These are phyloP conservation scores for Pongo abelii DNA, from an alignment of 2,113 vertebrate species.

Conservation along the genomic window DNA sequence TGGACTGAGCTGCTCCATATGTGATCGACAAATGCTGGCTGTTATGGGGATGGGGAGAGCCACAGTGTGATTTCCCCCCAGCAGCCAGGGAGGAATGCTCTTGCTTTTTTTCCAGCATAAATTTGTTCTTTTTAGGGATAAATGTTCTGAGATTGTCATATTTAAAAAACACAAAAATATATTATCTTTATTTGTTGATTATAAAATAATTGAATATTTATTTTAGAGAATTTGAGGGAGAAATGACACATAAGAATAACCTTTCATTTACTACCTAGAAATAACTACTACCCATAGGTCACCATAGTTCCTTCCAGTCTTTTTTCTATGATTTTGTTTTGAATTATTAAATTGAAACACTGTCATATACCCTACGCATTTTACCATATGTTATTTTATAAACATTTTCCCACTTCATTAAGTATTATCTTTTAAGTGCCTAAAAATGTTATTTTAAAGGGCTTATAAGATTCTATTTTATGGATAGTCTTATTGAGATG, in stretches of 20 bases:
- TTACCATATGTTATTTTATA: background rate
- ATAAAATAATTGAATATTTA: background rate
- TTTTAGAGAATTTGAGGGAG: background rate
- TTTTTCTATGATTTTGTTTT: constrained; percentile 42
- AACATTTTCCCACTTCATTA: background rate
- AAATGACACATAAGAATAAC: background rate
- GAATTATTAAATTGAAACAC: constrained; percentile 5
- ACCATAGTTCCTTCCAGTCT: background rate
- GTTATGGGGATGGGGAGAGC: background rate
- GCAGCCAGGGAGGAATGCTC: background rate
- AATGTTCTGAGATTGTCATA: background rate
- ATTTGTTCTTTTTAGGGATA: background rate
- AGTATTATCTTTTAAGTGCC: background rate
- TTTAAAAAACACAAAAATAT: background rate
- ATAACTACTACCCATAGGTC: background rate
- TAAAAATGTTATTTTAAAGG: constrained; percentile 8
- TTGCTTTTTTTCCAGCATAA: background rate
- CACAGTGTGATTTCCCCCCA: background rate
- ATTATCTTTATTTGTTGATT: background rate
- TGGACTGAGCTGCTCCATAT: background rate
- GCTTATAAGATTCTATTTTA: background rate
- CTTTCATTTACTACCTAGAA: constrained; percentile 21
- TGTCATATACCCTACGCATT: background rate
- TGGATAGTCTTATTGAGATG: background rate
- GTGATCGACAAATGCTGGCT: background rate